Conservation (phyloP, 2,888 invertebrate species). For the Drosophila barbarae region DNA sequence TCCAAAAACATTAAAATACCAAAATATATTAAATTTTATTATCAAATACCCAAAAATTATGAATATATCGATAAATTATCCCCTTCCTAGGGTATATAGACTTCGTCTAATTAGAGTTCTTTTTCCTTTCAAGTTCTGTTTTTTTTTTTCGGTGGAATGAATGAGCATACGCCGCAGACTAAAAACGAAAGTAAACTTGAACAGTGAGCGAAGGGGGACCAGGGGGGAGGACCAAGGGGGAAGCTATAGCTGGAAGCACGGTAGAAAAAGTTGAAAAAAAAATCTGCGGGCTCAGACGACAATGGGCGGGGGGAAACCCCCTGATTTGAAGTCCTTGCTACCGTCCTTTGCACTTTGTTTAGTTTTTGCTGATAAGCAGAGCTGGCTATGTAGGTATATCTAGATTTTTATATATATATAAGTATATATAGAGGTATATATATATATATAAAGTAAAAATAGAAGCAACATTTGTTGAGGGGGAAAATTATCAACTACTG, state of each 20-base stretch:
- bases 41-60: neutral
- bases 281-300: slow-evolving; percentile 26
- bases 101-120: neutral
- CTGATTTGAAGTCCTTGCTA: slow-evolving; percentile 12
- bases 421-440: neutral
- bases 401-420: neutral
- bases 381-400: neutral
- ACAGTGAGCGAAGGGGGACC: slow-evolving; percentile 31
- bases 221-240: neutral
- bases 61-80: neutral
- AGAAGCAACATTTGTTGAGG: neutral
- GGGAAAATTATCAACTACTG: slow-evolving; percentile 45
- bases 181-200: slow-evolving; percentile 53
- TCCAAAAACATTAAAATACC: no score
- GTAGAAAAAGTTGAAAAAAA: slow-evolving; percentile 10
- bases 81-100: neutral
- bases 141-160: slow-evolving; percentile 8
- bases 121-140: neutral
- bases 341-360: slow-evolving; percentile 12
- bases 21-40: no score
- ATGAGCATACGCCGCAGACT: slow-evolving; percentile 25
- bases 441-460: neutral
- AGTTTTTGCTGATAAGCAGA: slow-evolving; percentile 26
- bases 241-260: slow-evolving; percentile 1
- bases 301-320: neutral